Base-by-base conservation (phyloP, 35 echinoderm and acorn worm species). In the Chiridota heheva region DNA sequence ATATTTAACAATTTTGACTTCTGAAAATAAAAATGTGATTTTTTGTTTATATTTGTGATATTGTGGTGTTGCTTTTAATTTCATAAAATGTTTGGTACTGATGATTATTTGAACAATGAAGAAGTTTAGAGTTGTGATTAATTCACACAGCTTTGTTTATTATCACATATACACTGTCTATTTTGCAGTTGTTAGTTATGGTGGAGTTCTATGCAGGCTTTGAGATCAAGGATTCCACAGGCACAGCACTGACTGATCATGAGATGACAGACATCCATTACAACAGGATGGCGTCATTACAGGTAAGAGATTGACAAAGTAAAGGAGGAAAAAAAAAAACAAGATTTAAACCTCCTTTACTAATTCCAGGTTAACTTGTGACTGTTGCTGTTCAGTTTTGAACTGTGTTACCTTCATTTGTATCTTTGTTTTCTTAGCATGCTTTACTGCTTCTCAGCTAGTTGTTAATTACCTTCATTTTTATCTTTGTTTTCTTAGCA, bases 201-300 rank as follows among this genome's bases (percentile, higher is more conserved):
- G 59, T 91, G n/a, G 78, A 87, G 46, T 98, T 98, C 73, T 91
- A 98, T 70, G 81, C 89, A 35, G 95, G 95, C 20, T 98, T 98
- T 91, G 95, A 98, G 44, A 98, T 98, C 33, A 87, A 77, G 27
- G 95, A 98, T 65, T 91, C 88, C 15, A 98, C 95, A 20, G 95
- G 95, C 25, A 88, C 73, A 12, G 93, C 95, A 0, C 81, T 98
- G 15, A 98, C 95, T 16, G 89, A 98, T 44, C 95, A 98, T 69
- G 84, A 98, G 67, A 98, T 97, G 95, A 98, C 89, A 1, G 88
- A 98, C 41, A 79, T 91, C 17, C 95, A 97, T 53, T 98, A 98
- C 61, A 81, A 98, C 31, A 91, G 81, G 28, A 91, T 98, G 64
- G 90, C 80, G 33, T 88, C 85, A 20, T 48, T 98, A 10, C 92